Base-by-base conservation (phyloP, 2,113 vertebrate genomes). In the Oostethus manadensis region DNA sequence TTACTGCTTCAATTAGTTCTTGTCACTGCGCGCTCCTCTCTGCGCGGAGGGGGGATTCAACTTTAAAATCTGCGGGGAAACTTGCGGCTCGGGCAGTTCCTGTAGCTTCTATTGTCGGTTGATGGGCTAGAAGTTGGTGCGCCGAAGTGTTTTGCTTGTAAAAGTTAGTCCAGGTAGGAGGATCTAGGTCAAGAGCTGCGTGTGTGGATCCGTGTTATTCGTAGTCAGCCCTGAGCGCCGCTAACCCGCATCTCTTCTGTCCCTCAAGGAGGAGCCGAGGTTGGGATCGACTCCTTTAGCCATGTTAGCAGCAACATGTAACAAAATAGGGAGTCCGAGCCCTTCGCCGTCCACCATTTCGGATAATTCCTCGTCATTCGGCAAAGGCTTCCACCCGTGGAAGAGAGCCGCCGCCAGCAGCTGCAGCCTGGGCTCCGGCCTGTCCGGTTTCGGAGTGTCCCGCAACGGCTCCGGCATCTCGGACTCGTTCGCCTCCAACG, bases 1-100 rank as follows among this genome's bases (percentile, higher is more conserved):
- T 94, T 92, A 90, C 93, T 91, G 92, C 89, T 97, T 97, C 96
- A 96, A 98, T 97, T 95, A 93, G 93, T 93, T 93, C 90, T 92
- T 83, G 93, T 93, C 91, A 94, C 93, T 94, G 92, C 42, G 42
- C 17, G 56, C 38, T 56, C 18, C 54, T 43, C 20, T 43, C 54
- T 18, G 56, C 35, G 2, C 84, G 84, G 89, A 91, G 91, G 90
- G n/a, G 91, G 92, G 93, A 93, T 95, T 94, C 91, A 92, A 92
- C 90, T 92, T 90, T n/a, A 26, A 84, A 91, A 90, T 88, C 81
- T 23, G 88, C 88, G 83, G 86, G 91, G 91, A 88, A 56, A 70
- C 89, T 86, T 83, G 88, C 66, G 47, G 78, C 92, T 87, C 86
- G 91, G 92, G 90, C 91, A 92, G 92, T 91, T 89, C 90, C 83